A percentile compares a stretch with the other conserved stretches of the same genome.
These are phyloP conservation scores for Hafferia zeledoni DNA, from an alignment of 2,797 vertebrate genomes.

Conservation along the genomic window DNA sequence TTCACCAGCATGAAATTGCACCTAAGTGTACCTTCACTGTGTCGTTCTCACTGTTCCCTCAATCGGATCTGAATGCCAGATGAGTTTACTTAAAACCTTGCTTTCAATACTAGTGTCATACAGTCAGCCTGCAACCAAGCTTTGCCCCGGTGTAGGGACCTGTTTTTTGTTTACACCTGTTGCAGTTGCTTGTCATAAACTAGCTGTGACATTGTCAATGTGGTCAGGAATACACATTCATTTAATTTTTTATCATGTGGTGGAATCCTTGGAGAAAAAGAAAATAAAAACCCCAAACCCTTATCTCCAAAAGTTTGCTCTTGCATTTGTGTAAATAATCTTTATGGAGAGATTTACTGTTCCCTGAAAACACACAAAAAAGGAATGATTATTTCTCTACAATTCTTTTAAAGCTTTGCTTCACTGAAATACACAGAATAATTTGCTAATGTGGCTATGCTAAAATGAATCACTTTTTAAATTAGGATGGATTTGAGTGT, in stretches of 20 bases:
- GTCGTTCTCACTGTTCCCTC: conserved; percentile 62
- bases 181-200: conserved; percentile 36
- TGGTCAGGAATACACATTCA: conserved; percentile 1
- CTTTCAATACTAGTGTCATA: not conserved
- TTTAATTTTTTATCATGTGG: conserved; percentile 15
- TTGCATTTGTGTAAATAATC: conserved; percentile 23
- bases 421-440: conserved; percentile 45
- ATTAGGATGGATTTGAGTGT: not conserved
- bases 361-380: not conserved
- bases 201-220: not conserved
- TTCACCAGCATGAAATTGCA: conserved; percentile 80
- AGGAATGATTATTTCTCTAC: not conserved
- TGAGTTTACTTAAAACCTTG: conserved; percentile 10
- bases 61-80: conserved; percentile 36
- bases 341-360: not conserved
- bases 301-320: conserved; percentile 2
- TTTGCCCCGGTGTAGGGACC: not conserved
- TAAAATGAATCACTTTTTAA: not conserved
- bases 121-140: not conserved
- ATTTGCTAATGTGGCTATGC: not conserved
- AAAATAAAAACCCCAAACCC: not conserved
- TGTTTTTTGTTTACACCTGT: conserved; percentile 1
- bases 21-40: conserved; percentile 74
- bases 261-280: not conserved
- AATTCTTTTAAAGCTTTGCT: conserved; percentile 16